These are phyloP conservation scores for Radopholus similis DNA, from an alignment of 1,140 invertebrate genomes.

Conservation along the genomic window DNA sequence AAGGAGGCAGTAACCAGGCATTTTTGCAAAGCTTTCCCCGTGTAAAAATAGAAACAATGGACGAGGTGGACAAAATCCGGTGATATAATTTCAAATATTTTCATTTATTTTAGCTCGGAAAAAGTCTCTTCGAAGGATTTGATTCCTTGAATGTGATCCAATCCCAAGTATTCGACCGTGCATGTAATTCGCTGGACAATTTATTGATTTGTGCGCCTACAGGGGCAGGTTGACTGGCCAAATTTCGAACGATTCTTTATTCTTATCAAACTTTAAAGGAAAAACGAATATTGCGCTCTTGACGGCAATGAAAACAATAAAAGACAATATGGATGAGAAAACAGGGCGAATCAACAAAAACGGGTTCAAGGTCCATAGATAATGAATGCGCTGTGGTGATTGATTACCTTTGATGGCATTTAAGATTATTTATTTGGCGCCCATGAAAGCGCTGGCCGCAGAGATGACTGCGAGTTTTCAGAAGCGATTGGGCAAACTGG, in stretches of 20 bases:
- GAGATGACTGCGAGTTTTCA: constrained; percentile 96
- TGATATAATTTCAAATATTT: constrained; percentile 1
- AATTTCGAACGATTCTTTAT: constrained; percentile 1
- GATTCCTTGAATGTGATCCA: constrained; percentile 87
- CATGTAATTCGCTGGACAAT: constrained; percentile 94
- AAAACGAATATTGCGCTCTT: constrained; percentile 98
- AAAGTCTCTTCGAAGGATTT: constrained; percentile 79
- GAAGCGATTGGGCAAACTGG: constrained; percentile 73
- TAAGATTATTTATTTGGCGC: constrained; percentile 76
- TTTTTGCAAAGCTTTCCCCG: constrained; percentile 66
- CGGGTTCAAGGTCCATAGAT: constrained; percentile 68
- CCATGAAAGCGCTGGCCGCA: constrained; percentile 96
- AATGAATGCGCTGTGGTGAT: constrained; percentile 6
- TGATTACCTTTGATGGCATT: background rate
- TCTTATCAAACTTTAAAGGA: constrained; percentile 46
- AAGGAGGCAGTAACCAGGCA: constrained; percentile 57
- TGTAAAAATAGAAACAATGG: constrained; percentile 43
- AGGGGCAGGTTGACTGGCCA: constrained; percentile 71
- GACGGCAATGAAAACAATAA: constrained; percentile 81
- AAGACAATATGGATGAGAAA: constrained; percentile 67
- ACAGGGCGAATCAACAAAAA: constrained; percentile 74
- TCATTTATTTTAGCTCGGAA: constrained; percentile 68
- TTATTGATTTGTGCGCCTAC: constrained; percentile 91
- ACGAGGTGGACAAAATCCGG: constrained; percentile 35
- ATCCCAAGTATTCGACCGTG: constrained; percentile 86